Conservation (phyloP, 2,113 vertebrate genomes). For the Pterocles orientalis region DNA sequence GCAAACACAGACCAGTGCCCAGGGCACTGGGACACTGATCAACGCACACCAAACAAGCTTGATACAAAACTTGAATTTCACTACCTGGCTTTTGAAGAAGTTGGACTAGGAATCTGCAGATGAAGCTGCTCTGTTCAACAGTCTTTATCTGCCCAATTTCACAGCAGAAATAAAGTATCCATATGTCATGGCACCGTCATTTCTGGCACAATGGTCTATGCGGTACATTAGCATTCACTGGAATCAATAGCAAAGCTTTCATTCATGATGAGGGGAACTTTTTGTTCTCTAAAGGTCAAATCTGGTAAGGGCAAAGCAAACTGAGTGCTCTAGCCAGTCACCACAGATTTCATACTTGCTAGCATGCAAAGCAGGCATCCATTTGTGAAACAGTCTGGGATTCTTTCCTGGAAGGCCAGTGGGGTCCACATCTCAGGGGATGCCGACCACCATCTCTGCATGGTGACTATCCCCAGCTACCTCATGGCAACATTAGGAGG, state of each 20-base stretch:
- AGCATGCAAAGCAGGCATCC: fast-evolving
- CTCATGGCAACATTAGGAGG: background rate
- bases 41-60: background rate
- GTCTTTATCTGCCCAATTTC: background rate
- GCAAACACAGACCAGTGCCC: background rate
- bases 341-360: background rate
- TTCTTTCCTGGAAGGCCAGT: background rate
- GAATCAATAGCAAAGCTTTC: background rate
- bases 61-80: background rate
- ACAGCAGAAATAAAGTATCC: background rate
- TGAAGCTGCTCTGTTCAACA: background rate
- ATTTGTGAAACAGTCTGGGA: background rate
- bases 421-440: fast-evolving
- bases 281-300: constrained; percentile 23
- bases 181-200: background rate
- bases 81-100: background rate
- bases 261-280: background rate
- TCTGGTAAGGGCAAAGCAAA: background rate
- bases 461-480: background rate
- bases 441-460: background rate
- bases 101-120: background rate
- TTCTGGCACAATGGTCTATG: background rate
- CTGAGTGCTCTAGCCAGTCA: background rate
- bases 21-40: background rate
- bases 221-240: background rate